Conservation (phyloP, 2,888 invertebrate genomes). For the Polylopha cassiicola region DNA sequence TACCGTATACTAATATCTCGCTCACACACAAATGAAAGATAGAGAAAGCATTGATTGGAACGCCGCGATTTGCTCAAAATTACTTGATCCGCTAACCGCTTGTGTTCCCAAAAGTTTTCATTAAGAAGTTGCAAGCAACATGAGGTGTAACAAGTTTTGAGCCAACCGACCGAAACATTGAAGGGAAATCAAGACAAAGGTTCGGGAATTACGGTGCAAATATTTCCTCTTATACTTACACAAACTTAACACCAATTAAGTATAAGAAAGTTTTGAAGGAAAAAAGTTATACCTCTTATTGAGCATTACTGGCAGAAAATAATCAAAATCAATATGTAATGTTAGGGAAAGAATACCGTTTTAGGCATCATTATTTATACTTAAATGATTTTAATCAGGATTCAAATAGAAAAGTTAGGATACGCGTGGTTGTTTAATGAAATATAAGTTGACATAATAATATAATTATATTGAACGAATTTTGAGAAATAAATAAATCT, state of each 20-base stretch:
- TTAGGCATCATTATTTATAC: too few species aligned
- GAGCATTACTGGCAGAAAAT: too few species aligned
- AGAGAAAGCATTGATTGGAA: slow-evolving; percentile 3
- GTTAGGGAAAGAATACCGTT: too few species aligned
- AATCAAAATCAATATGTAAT: too few species aligned
- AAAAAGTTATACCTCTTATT: too few species aligned
- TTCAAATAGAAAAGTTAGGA: too few species aligned
- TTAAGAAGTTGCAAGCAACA: slow-evolving; percentile 21
- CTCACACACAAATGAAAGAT: neutral
- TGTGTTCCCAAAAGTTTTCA: slow-evolving; percentile 20
- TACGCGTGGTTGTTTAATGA: too few species aligned
- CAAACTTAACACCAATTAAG: slow-evolving; percentile 17
- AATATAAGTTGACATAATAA: too few species aligned
- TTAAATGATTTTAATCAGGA: too few species aligned
- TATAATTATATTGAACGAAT: too few species aligned
- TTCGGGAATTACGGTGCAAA: slow-evolving; percentile 15
- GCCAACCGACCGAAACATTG: slow-evolving; percentile 16
- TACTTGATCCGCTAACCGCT: slow-evolving; percentile 9
- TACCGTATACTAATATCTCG: slow-evolving; percentile 1
- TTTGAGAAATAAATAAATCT: too few species aligned
- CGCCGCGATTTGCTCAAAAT: slow-evolving; percentile 6
- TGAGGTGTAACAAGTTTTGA: slow-evolving; percentile 22
- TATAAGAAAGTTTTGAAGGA: slow-evolving; percentile 12
- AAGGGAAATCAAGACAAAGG: slow-evolving; percentile 2
- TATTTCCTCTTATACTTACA: slow-evolving; percentile 6